phyloP scores from a whole-genome alignment of 2,888 invertebrate genomes.

The Cryptocephalus moraei region DNA sequence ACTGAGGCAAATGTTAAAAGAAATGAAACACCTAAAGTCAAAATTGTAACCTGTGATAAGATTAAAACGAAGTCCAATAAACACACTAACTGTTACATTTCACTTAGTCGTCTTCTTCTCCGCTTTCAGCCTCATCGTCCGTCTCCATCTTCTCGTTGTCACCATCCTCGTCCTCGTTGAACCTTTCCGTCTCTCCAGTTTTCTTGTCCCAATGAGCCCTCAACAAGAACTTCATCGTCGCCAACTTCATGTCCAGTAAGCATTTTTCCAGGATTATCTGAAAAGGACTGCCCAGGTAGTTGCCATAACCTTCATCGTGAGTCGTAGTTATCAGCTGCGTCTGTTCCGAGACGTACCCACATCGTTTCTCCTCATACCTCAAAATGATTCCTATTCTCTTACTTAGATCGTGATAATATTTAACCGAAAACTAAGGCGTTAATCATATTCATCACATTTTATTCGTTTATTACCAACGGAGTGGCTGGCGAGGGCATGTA shows the following conservation, averaged over 20 bases:
- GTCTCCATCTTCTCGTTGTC: conserved; percentile 12
- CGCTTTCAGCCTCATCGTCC: conserved; percentile 8
- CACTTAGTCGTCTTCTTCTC: not conserved
- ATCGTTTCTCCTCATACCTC: conserved; percentile 82
- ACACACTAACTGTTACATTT: no score
- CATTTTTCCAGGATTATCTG: conserved; percentile 73
- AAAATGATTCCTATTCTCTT: conserved; percentile 80
- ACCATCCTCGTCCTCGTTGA: conserved; percentile 13
- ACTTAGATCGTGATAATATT: conserved; percentile 90
- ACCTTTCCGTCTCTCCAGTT: conserved; percentile 55
- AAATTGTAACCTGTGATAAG: not conserved
- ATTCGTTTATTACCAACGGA: conserved; percentile 54
- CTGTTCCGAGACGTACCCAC: conserved; percentile 80
- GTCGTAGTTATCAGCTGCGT: conserved; percentile 72
- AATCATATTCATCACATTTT: not conserved
- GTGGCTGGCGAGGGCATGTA: conserved; percentile 83
- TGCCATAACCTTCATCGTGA: conserved; percentile 49
- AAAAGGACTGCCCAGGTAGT: conserved; percentile 50
- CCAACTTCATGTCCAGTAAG: conserved; percentile 70
- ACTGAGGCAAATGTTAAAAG: not conserved
- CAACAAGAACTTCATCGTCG: conserved; percentile 70
- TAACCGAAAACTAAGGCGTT: conserved; percentile 45
- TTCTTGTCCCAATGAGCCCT: conserved; percentile 69
- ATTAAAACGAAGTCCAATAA: no score
- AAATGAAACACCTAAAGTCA: conserved; percentile 1